A percentile compares a stretch with the other conserved stretches of the same genome.
Conservation (phyloP, 2,888 invertebrate species). For the Eurois occulta region DNA sequence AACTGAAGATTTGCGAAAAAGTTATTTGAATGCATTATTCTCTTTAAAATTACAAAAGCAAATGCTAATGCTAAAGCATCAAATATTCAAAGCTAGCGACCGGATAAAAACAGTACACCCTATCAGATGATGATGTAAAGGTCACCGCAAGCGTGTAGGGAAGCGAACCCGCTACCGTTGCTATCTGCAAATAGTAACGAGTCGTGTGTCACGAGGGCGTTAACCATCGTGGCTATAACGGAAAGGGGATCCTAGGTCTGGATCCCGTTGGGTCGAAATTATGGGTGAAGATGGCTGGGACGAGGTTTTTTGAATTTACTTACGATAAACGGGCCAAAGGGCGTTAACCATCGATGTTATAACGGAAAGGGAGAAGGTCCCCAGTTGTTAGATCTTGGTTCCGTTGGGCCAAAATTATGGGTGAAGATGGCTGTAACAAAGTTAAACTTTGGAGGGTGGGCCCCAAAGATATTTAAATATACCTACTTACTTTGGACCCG, state of each 20-base stretch:
- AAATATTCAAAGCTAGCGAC: slow-evolving; percentile 32
- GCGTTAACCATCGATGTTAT: neutral
- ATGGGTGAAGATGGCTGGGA: slow-evolving; percentile 32
- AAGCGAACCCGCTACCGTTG: slow-evolving; percentile 66
- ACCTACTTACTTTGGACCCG: too few species aligned
- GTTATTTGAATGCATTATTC: fast-evolving
- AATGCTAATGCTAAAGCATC: neutral
- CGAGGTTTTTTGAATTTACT: slow-evolving; percentile 1
- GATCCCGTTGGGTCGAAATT: slow-evolving; percentile 49
- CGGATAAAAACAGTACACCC: slow-evolving; percentile 48
- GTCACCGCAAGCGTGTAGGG: slow-evolving; percentile 68
- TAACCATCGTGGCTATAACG: slow-evolving; percentile 65
- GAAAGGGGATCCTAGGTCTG: slow-evolving; percentile 53
- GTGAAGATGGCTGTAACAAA: too few species aligned
- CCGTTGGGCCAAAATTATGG: neutral
- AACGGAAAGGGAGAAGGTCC: neutral
- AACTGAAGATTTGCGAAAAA: neutral
- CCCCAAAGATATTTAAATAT: too few species aligned
- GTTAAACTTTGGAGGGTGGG: too few species aligned
- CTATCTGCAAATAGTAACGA: slow-evolving; percentile 70
- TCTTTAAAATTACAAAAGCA: neutral
- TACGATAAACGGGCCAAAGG: neutral
- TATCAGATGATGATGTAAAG: slow-evolving; percentile 73
- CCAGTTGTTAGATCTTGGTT: neutral
- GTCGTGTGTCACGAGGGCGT: slow-evolving; percentile 69